These are phyloP conservation scores for Empis livida DNA, from an alignment of 2,888 invertebrate species.

Conservation along the genomic window DNA sequence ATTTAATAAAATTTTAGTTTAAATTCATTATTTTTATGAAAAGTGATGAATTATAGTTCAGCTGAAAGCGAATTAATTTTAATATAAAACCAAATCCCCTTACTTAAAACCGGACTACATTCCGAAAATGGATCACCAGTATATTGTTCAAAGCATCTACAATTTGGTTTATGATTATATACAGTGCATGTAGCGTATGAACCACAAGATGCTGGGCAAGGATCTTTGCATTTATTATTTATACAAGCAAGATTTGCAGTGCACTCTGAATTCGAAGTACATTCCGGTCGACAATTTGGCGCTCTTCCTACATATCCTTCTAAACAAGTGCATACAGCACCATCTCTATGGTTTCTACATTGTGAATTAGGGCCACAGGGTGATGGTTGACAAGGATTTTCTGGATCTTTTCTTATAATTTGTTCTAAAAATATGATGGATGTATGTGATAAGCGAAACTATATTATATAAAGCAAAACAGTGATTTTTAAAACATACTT, in stretches of 20 bases:
- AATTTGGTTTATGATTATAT: conserved; percentile 70
- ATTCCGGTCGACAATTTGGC: conserved; percentile 77
- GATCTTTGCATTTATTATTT: conserved; percentile 67
- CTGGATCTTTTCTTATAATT: conserved; percentile 26
- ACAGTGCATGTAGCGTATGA: conserved; percentile 64
- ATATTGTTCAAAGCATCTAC: conserved; percentile 66
- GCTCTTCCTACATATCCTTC: conserved; percentile 68
- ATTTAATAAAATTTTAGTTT: background rate
- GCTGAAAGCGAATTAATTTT: no score
- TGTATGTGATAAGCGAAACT: background rate
- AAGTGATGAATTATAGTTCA: no score
- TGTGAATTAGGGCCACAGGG: conserved; percentile 77
- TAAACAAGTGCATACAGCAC: conserved; percentile 68
- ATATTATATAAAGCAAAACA: conserved; percentile 10
- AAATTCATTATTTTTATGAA: background rate
- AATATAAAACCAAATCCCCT: conserved; percentile 18
- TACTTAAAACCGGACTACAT: conserved; percentile 46
- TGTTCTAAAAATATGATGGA: conserved; percentile 6
- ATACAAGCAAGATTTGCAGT: conserved; percentile 71
- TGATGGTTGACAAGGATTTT: conserved; percentile 66
- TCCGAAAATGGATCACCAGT: conserved; percentile 77
- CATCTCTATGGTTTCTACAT: conserved; percentile 54
- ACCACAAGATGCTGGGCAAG: conserved; percentile 78
- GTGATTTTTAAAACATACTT: conserved; percentile 41
- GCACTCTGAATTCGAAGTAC: conserved; percentile 74